Evolutionary conservation across 2,888 invertebrate species (phyloP).

Genomic region (Ornithoptera priamus): DNA sequence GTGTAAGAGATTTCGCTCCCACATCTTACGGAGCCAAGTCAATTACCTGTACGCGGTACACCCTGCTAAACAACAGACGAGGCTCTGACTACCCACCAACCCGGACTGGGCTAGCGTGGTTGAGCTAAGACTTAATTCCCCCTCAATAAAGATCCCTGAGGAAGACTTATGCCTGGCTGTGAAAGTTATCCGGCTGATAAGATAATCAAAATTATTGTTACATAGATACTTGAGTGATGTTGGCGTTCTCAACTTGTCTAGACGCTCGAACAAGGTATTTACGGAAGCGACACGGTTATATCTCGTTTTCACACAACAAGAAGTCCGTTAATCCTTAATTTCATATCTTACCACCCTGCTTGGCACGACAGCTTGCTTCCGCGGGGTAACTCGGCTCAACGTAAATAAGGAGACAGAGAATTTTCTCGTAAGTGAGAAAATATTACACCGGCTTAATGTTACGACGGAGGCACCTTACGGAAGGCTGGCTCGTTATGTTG

Average conservation of each 20-base stretch:
- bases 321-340: slow-evolving; percentile 37
- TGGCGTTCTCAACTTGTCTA: not conserved
- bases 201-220: not conserved
- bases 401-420: slow-evolving; percentile 75
- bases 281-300: not conserved
- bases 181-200: no score
- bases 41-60: no score
- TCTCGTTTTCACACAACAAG: slow-evolving; percentile 22
- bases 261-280: not conserved
- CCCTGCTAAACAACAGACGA: no score
- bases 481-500: slow-evolving; percentile 74
- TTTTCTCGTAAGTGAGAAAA: slow-evolving; percentile 78
- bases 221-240: not conserved
- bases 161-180: no score
- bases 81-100: no score
- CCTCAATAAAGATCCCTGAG: no score
- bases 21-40: no score
- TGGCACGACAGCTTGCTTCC: slow-evolving; percentile 59
- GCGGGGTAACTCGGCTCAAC: slow-evolving; percentile 54
- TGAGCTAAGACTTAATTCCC: no score
- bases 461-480: slow-evolving; percentile 68
- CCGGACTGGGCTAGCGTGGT: no score
- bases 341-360: slow-evolving; percentile 46
- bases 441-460: slow-evolving; percentile 76
- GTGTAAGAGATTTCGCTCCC: no score